A percentile compares a stretch with the other conserved stretches of the same genome.
Evolutionary conservation across 2,797 vertebrate species (phyloP).

Genomic region (Aulostomus chinensis): DNA sequence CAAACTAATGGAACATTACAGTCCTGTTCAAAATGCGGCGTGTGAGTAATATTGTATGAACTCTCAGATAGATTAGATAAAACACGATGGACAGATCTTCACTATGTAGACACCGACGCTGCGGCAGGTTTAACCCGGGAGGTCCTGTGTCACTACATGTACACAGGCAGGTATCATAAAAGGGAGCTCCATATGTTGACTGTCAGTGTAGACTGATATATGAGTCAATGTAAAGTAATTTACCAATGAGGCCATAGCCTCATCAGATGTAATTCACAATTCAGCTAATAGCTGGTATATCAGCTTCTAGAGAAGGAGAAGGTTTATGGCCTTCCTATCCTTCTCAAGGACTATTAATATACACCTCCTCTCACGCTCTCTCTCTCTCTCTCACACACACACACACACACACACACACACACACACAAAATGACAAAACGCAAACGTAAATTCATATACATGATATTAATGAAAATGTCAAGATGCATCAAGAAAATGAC

Average conservation of each 20-base stretch:
- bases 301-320: conserved; percentile 22
- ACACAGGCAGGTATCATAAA: conserved; percentile 7
- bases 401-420: conserved; percentile 17
- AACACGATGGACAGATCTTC: too few species aligned
- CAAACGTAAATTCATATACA: not conserved
- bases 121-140: not conserved
- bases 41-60: conserved; percentile 40
- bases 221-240: conserved; percentile 28
- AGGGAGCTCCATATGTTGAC: conserved; percentile 30
- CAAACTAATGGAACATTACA: conserved; percentile 79
- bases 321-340: conserved; percentile 49
- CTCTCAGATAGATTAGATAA: too few species aligned
- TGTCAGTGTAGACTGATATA: conserved; percentile 41
- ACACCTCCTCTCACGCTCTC: conserved; percentile 7
- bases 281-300: conserved; percentile 41
- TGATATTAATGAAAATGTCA: not conserved
- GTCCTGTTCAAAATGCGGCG: conserved; percentile 69
- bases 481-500: not conserved
- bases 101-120: too few species aligned
- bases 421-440: conserved; percentile 7
- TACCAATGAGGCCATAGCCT: conserved; percentile 47
- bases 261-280: conserved; percentile 50
- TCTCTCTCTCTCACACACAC: not conserved
- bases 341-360: conserved; percentile 61
- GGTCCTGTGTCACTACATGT: too few species aligned